Conservation (phyloP, 1,140 invertebrate species). For the Amphibalanus amphitrite region DNA sequence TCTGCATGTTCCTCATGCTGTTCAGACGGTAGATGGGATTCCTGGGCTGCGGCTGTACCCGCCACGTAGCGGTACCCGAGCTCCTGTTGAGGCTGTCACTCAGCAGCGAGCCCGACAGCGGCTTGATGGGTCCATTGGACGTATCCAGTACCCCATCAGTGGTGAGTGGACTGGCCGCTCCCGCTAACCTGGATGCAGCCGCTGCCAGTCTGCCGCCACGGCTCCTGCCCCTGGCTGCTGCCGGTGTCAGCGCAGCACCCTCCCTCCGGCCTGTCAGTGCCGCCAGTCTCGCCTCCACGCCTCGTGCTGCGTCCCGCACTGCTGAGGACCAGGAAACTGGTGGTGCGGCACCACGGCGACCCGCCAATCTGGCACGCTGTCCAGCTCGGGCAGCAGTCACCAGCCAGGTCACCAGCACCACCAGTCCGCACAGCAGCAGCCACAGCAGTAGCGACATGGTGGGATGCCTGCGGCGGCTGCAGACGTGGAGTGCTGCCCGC, state of each 20-base stretch:
- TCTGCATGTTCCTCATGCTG: background rate
- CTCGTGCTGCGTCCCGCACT: no score
- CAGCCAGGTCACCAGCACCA: background rate
- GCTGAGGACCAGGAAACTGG: background rate
- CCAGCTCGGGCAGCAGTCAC: background rate
- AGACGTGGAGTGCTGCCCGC: no score
- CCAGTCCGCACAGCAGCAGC: background rate
- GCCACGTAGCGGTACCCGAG: background rate
- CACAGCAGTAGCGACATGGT: background rate
- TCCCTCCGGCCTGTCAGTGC: no score
- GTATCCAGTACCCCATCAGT: background rate
- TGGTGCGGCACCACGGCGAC: no score
- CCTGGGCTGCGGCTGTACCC: background rate
- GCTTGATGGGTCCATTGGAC: background rate
- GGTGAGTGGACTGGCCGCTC: no score
- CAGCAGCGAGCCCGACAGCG: background rate
- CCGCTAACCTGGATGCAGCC: no score
- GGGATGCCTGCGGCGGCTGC: no score
- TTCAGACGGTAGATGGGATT: background rate
- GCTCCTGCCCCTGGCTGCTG: background rate
- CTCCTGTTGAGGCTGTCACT: background rate
- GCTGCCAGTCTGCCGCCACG: no score
- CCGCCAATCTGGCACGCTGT: no score
- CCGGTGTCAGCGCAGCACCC: background rate
- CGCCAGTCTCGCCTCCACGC: background rate